A percentile compares a stretch with the other conserved stretches of the same genome.
These are phyloP conservation scores for Anas bahamensis DNA, from an alignment of 2,797 vertebrate genomes.

Conservation along the genomic window DNA sequence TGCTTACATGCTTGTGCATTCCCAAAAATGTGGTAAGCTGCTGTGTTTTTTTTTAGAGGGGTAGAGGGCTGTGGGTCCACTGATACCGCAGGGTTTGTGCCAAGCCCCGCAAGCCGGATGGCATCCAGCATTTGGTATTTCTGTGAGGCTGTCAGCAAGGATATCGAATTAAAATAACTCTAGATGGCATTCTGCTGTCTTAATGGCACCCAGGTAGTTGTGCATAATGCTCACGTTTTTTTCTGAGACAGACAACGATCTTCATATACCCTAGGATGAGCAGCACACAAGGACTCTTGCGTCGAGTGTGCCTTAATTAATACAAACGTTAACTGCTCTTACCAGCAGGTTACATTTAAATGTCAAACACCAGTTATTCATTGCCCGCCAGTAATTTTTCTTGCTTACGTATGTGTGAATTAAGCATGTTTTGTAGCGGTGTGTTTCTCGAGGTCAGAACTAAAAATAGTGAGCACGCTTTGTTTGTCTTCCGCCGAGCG, in stretches of 20 bases:
- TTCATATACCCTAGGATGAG: background rate
- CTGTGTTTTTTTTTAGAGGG: background rate
- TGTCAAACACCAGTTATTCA: constrained; percentile 57
- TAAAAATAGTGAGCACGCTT: constrained; percentile 8
- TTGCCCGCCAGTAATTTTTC: constrained; percentile 42
- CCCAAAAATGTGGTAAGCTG: background rate
- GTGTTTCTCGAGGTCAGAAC: constrained; percentile 11
- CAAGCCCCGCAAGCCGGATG: background rate
- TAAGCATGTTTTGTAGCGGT: constrained; percentile 1
- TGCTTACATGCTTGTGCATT: background rate
- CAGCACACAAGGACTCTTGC: constrained; percentile 1
- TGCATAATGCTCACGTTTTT: background rate
- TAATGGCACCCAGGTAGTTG: constrained; percentile 25
- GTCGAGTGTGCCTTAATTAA: constrained; percentile 32
- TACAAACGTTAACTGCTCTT: constrained; percentile 50
- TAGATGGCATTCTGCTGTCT: background rate
- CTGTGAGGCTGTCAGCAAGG: background rate
- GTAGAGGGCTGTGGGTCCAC: background rate
- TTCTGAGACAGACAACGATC: background rate
- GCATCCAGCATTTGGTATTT: background rate
- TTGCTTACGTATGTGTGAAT: constrained; percentile 41
- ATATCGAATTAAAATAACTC: constrained; percentile 21
- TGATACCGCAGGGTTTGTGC: background rate
- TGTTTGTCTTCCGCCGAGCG: constrained; percentile 24
- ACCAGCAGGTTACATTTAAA: constrained; percentile 51